Conservation (phyloP, 2,113 vertebrate species). For the Psilopogon haemacephalus region DNA sequence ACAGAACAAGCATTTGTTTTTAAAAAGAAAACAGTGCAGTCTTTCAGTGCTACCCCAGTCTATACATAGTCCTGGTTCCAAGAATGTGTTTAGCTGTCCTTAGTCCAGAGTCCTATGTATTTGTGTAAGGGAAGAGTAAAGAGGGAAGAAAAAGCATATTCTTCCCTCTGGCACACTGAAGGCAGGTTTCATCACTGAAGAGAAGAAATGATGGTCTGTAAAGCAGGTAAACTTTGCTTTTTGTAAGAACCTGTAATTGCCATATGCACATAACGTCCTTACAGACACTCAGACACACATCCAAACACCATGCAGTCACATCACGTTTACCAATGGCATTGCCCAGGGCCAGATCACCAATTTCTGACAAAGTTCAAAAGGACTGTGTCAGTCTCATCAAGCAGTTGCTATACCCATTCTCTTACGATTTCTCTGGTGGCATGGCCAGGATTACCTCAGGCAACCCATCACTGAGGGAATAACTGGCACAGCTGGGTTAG, state of each 20-base stretch:
- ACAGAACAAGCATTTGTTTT: conserved; percentile 48
- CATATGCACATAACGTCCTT: not conserved
- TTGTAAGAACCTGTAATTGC: not conserved
- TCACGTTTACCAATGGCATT: not conserved
- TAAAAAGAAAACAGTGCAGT: conserved; percentile 49
- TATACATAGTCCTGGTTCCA: not conserved
- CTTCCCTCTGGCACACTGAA: not conserved
- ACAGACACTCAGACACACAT: not conserved
- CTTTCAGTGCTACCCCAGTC: conserved; percentile 44
- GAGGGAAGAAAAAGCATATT: not conserved
- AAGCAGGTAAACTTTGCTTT: not conserved
- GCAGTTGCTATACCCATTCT: not conserved
- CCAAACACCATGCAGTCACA: fast-evolving
- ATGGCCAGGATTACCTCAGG: not conserved
- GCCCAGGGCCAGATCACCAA: not conserved
- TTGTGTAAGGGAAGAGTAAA: not conserved
- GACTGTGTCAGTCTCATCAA: not conserved
- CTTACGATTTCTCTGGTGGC: not conserved
- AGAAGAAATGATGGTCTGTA: not conserved
- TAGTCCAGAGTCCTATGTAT: not conserved
- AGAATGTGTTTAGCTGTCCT: conserved; percentile 28
- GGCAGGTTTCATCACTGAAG: fast-evolving
- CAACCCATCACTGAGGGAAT: not conserved
- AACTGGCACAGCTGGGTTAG: not conserved
- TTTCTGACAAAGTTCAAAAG: not conserved